These are phyloP conservation scores for Epistrophe eligans DNA, from an alignment of 2,888 invertebrate species.

Conservation along the genomic window DNA sequence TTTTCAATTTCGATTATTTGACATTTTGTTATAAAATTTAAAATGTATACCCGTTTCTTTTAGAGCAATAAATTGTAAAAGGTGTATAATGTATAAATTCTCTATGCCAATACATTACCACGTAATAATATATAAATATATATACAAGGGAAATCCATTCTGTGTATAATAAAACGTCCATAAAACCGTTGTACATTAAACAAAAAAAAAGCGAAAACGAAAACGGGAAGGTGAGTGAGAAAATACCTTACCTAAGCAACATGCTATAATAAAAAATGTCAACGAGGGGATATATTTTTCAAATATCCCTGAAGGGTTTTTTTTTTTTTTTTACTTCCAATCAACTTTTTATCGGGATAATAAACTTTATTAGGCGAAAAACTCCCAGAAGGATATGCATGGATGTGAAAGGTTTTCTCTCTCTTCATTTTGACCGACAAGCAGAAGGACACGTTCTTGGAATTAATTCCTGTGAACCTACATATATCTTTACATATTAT, in stretches of 20 bases:
- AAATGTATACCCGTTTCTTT: constrained; percentile 29
- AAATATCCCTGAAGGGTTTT: constrained; percentile 5
- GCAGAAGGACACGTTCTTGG: constrained; percentile 12
- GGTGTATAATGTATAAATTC: background rate
- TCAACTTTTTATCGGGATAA: constrained; percentile 33
- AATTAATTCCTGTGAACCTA: background rate
- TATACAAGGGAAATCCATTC: constrained; percentile 29
- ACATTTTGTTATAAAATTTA: constrained; percentile 35
- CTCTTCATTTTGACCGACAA: background rate
- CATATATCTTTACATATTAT: background rate
- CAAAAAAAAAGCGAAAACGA: too few species aligned
- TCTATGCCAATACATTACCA: constrained; percentile 24
- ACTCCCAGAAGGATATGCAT: background rate
- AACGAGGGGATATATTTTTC: constrained; percentile 3
- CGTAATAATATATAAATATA: constrained; percentile 21
- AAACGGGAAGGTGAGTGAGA: background rate
- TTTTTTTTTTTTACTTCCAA: background rate
- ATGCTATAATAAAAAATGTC: constrained; percentile 26
- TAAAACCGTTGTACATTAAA: constrained; percentile 30
- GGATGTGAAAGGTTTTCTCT: background rate
- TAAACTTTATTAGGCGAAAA: constrained; percentile 43
- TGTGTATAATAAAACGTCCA: constrained; percentile 53
- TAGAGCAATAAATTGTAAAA: constrained; percentile 38
- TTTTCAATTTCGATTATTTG: constrained; percentile 54
- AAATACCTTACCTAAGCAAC: constrained; percentile 1